phyloP scores from a whole-genome alignment of 2,113 vertebrate species.

The Rhinolophus ferrumequinum region DNA sequence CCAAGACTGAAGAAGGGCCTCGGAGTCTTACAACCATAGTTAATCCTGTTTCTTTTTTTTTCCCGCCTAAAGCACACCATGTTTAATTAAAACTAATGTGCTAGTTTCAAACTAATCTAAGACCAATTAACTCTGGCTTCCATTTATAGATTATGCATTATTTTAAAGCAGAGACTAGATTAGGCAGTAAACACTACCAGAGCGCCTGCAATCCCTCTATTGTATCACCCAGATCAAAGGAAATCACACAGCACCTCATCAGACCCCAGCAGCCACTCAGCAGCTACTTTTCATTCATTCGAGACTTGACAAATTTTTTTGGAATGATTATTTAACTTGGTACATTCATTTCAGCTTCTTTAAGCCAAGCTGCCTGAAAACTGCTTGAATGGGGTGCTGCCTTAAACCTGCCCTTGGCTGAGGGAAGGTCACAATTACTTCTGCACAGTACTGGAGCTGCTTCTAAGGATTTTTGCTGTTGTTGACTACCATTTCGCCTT shows the following conservation, averaged over 20 bases:
- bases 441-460: neutral
- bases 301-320: neutral
- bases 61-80: neutral
- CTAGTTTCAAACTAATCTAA: conserved; percentile 66
- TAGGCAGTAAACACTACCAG: neutral
- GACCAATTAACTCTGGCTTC: conserved; percentile 58
- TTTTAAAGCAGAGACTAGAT: conserved; percentile 12
- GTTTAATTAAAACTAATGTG: conserved; percentile 76
- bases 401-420: neutral
- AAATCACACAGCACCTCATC: neutral
- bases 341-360: neutral
- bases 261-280: neutral
- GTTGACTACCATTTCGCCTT: neutral
- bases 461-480: neutral
- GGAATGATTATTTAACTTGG: neutral
- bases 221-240: neutral
- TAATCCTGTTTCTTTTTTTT: neutral
- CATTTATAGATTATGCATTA: conserved; percentile 7
- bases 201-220: neutral
- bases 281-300: neutral
- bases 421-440: neutral
- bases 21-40: neutral
- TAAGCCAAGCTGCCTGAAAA: neutral
- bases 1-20: neutral
- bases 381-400: neutral